Evolutionary conservation across 2,888 invertebrate genomes (phyloP).

Genomic region (Perdita meconis): DNA sequence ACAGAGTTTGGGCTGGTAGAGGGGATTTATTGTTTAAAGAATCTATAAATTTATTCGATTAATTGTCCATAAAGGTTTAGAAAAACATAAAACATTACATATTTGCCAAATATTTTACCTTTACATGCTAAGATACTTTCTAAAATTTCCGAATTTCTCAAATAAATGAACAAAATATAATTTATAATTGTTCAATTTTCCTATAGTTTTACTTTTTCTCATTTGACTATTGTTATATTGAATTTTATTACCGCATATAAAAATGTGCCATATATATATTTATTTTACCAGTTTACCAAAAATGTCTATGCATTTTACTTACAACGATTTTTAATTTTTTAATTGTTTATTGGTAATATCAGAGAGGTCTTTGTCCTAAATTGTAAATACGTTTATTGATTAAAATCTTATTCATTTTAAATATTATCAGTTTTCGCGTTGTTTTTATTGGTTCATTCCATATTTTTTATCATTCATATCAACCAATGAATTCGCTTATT

Average conservation of each 20-base stretch:
- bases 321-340: no score
- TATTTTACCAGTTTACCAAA: no score
- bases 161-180: no score
- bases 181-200: no score
- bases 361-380: no score
- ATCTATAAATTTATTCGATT: neutral
- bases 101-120: neutral
- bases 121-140: neutral
- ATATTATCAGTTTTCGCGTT: neutral
- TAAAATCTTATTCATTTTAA: conserved; percentile 4
- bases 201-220: no score
- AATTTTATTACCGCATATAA: no score
- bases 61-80: neutral
- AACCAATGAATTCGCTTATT: conserved; percentile 7
- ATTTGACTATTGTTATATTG: no score
- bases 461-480: conserved; percentile 5
- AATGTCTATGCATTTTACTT: no score
- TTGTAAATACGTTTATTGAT: neutral
- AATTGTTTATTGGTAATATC: no score
- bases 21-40: conserved; percentile 18
- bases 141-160: no score
- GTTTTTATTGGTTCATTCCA: conserved; percentile 9
- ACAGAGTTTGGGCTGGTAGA: neutral
- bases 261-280: no score
- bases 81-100: conserved; percentile 2